These are phyloP conservation scores for Cervus canadensis DNA, from an alignment of 2,113 vertebrate species.

Conservation along the genomic window DNA sequence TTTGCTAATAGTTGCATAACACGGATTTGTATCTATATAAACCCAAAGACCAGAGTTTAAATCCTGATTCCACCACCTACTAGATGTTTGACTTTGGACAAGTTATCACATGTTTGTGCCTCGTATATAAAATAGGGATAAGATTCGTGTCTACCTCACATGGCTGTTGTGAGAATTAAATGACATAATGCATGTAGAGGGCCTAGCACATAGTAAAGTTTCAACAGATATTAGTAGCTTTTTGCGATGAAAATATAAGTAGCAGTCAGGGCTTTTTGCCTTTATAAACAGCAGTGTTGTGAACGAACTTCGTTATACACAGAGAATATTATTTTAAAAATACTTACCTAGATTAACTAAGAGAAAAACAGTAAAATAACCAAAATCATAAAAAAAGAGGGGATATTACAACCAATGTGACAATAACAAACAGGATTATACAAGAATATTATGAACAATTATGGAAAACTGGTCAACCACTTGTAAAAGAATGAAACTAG, in stretches of 20 bases:
- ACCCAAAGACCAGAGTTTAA: not conserved
- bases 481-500: too few relatives aligned
- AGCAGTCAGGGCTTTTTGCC: too few relatives aligned
- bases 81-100: not conserved
- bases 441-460: too few relatives aligned
- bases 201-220: not conserved
- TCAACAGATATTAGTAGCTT: not conserved
- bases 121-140: not conserved
- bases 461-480: too few relatives aligned
- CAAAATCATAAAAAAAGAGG: not conserved
- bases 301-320: too few relatives aligned
- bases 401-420: too few relatives aligned
- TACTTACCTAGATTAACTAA: too few relatives aligned
- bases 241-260: too few relatives aligned
- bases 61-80: not conserved
- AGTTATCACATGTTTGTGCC: not conserved
- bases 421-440: too few relatives aligned
- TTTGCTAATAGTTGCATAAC: not conserved
- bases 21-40: not conserved
- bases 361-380: not conserved
- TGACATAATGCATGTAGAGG: not conserved
- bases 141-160: not conserved
- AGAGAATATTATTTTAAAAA: too few relatives aligned
- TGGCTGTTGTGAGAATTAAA: not conserved
- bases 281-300: too few relatives aligned